Evolutionary conservation across 2,888 invertebrate species (phyloP), one percentile per base, ranked within the genome.

Genomic region (Rhingia campestris): DNA sequence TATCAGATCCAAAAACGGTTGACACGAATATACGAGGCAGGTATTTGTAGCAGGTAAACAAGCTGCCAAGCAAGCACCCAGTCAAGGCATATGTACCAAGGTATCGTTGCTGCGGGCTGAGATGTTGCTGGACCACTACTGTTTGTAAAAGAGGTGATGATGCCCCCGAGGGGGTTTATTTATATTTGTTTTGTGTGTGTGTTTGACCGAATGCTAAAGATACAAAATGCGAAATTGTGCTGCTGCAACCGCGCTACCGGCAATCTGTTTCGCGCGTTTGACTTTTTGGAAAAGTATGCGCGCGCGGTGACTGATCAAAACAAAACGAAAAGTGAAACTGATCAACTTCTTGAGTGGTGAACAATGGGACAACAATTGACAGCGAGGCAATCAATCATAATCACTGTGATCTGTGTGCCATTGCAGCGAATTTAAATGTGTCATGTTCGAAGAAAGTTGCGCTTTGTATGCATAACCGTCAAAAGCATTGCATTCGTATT

Each of bases 1-100:
- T 86, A 86, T 86, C 86, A 85, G 86, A 85, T 86, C 70, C 81
- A 75, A 80, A 84, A 77, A 77, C 72, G 76, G 79, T 84, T 80
- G 84, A 84, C 84, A 80, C 75, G 84, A 84, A 84, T 84, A 84
- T 80, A 84, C 84, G 84, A 84, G 84, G 74, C 70, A 84, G 84
- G 80, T 84, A 84, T 84, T 72, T 80, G 79, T 75, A 79, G 79
- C 84, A 84, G 82, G 82, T 79, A 84, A 84, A 79, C 82, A 84
- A 84, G 79, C 67, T 74, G 74, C 73, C 63, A 56, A 69, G 69
- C 79, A 69, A 49, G 66, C 84, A 74, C 59, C 74, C 76, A 79
- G 61, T 63, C 61, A 51, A 32, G 59, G 70, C 63, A 64, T 64
- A 41, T 54, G 72, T 49, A 67, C 33, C 35, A 47, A 37, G 32